Percentiles rank a stretch among this genome's conserved stretches.
Evolutionary conservation across 2,113 vertebrate species (phyloP).

Genomic region (Larimichthys polyactis): DNA sequence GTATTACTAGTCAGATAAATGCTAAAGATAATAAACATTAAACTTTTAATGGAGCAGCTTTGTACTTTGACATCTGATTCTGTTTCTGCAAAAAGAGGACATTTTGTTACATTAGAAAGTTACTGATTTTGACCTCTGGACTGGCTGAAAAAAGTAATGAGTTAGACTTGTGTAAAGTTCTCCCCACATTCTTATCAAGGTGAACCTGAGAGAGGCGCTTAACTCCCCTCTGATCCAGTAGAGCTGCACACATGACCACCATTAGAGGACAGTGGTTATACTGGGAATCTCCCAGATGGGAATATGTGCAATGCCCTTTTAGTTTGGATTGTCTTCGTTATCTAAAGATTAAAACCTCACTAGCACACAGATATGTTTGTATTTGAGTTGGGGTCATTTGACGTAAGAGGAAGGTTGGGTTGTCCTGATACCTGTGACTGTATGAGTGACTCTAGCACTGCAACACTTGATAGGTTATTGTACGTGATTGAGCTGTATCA

Average conservation of each 20-base stretch:
- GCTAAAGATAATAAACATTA: neutral
- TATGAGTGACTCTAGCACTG: neutral
- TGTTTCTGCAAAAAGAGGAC: neutral
- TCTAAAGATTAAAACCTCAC: neutral
- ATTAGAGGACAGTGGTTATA: slow-evolving; percentile 10
- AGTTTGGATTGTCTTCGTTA: neutral
- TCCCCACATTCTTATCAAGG: neutral
- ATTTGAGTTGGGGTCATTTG: neutral
- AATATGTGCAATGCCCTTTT: neutral
- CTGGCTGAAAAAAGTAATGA: neutral
- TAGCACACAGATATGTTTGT: neutral
- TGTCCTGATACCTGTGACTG: neutral
- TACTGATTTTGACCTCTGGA: neutral
- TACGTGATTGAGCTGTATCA: neutral
- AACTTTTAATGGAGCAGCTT: slow-evolving; percentile 20
- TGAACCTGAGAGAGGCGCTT: neutral
- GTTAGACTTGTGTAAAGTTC: slow-evolving; percentile 1
- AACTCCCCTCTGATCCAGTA: neutral
- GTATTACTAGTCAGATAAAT: too few relatives aligned
- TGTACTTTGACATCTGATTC: slow-evolving; percentile 21
- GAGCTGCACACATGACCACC: neutral
- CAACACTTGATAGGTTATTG: neutral
- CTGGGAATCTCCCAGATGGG: slow-evolving; percentile 8
- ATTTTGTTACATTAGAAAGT: neutral
- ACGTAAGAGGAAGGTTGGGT: neutral